Evolutionary conservation across 1,140 invertebrate species (phyloP).

Genomic region (Holotrichia oblita): DNA sequence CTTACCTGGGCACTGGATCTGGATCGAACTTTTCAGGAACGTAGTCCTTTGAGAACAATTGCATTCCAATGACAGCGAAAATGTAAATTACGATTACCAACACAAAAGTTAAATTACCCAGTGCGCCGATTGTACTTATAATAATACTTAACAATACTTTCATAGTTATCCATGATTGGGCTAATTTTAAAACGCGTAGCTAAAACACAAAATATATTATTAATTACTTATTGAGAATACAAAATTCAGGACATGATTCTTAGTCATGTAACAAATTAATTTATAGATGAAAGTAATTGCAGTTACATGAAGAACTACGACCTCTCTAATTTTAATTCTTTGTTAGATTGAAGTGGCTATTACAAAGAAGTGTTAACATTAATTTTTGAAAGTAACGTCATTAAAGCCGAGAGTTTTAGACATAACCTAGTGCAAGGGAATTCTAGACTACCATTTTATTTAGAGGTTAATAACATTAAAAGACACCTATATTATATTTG

Average conservation of each 20-base stretch:
- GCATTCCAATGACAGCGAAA: constrained; percentile 94
- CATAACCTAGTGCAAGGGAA: no score
- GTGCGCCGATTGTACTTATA: constrained; percentile 89
- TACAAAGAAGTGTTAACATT: no score
- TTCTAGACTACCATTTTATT: no score
- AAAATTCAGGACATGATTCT: not conserved
- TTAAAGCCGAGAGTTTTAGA: no score
- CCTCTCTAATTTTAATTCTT: no score
- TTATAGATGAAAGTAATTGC: no score
- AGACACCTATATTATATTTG: no score
- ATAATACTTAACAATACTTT: constrained; percentile 93
- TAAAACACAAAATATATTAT: constrained; percentile 62
- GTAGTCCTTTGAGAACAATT: constrained; percentile 90
- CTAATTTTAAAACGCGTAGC: constrained; percentile 88
- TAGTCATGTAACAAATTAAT: no score
- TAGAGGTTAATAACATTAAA: no score
- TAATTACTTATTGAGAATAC: constrained; percentile 27
- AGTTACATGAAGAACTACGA: no score
- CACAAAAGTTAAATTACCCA: constrained; percentile 91
- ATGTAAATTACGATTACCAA: constrained; percentile 94
- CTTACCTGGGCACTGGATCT: constrained; percentile 86
- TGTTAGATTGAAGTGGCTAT: no score
- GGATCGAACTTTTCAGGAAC: constrained; percentile 85
- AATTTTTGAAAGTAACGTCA: no score
- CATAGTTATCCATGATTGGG: constrained; percentile 95